Base-by-base conservation (phyloP, 2,888 invertebrate genomes). In the Melitaea athalia region DNA sequence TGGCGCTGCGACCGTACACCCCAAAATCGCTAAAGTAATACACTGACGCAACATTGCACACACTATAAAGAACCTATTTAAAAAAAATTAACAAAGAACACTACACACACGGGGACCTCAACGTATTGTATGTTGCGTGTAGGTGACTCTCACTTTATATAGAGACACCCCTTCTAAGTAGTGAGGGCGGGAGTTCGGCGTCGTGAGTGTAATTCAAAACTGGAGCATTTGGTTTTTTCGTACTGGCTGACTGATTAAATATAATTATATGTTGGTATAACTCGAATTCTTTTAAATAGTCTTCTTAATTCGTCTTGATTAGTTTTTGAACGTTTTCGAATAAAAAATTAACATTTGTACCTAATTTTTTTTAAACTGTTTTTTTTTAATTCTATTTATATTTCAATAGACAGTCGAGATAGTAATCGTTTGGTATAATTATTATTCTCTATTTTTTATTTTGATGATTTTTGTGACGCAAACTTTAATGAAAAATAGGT, bases 31-130 rank as follows among this genome's bases (percentile, higher is more conserved):
- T 78, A 92, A 85, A 72, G 86, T 77, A 63, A 88, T 82, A 80
- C 91, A 87, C 81, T 85, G 83, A 76, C 85, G 82, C 74, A 91
- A 87, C 92, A 92, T 92, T 82, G 75, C 87, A 89, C 90, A 76
- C 89, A 87, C 87, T 75, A 63, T 77, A 78, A 77, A 70, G 72
- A 75, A 72, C 64, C 68, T 66, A 72, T 53, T 55, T 17, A 69
- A 60, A 60, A 65, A 68, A 55, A 42, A 60, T 42, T 61, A 71
- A 72, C 65, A 74, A 80, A 77, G 77, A 73, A 77, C 86, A 85
- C 85, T 81, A 83, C 89, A 89, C 89, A 84, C 90, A 86, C 89
- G 85, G 73, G 76, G 76, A 78, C 72, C 77, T 79, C 81, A 80
- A 87, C 86, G 86, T 86, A 81, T 84, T 80, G 76, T 86, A 82